Base-by-base conservation (phyloP, 2,113 vertebrate genomes). In the Leucopsar rothschildi region DNA sequence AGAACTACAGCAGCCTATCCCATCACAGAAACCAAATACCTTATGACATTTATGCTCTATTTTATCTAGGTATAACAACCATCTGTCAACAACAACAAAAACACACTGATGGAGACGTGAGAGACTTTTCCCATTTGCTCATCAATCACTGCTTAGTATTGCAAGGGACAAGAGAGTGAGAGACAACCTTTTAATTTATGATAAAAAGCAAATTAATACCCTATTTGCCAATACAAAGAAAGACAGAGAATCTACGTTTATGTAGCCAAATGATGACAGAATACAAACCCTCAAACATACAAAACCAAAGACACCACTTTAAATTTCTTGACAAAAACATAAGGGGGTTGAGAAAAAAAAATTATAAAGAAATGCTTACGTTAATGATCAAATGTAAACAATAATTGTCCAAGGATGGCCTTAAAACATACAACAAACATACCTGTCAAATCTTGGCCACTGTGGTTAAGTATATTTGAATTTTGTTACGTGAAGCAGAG, bases 61-160 rank as follows among this genome's bases (percentile, higher is more conserved):
- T 90, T 94, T 95, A 88, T 60, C 82, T 75, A 84, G 44, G 33
- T 84, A 25, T 68, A 95, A 92, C 60, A 71, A 90, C 76, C 53
- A 61, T 83, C 64, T 86, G 87, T 37, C 61, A 93, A 84, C 60
- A 82, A 65, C 44, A 83, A 94, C 86, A 96, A 89, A 86, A 95
- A 86, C 61, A 68, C 39, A 52, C 47, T 75, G 73, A 90, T 77
- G 78, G 28, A 66, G 75, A 82, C 3, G 5, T 42, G 70, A 72
- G 42, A 80, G 66, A 88, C 50, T 86, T 77, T 25, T 52, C 72
- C 60, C 39, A 33, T 27, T 87, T 23, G 12, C 50, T 71, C 52
- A 91, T 65, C 76, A 89, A 88, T 93, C 88, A 83, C 68, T 50
- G 77, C 40, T 78, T 57, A 50, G 83, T 71, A 86, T 24, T 52